Percentiles rank a stretch among this genome's conserved stretches.
phyloP scores from a whole-genome alignment of 2,888 invertebrate species.

The Dichetophora obliterata region DNA sequence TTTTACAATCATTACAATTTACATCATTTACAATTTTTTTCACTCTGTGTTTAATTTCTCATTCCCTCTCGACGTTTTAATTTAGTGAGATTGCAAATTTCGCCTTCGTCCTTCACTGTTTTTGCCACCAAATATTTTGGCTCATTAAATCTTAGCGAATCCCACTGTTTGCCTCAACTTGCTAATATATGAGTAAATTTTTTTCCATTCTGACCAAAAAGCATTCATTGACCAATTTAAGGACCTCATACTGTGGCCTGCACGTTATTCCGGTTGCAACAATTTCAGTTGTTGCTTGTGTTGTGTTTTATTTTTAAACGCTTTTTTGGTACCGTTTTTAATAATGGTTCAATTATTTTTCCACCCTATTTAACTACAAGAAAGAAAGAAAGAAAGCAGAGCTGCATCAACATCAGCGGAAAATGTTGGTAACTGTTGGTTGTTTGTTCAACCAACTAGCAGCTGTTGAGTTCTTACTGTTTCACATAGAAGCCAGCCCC shows the following conservation, averaged over 20 bases:
- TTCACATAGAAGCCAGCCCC: neutral
- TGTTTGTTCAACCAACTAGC: no score
- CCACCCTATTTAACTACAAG: conserved; percentile 82
- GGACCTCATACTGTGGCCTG: neutral
- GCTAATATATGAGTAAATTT: no score
- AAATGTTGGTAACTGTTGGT: no score
- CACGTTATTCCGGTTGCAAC: neutral
- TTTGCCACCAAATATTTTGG: neutral
- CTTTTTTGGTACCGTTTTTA: conserved; percentile 42
- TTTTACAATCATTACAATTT: no score
- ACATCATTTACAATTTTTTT: no score
- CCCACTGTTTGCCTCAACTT: no score
- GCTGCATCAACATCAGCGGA: neutral
- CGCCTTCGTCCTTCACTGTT: neutral
- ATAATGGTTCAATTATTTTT: conserved; percentile 79
- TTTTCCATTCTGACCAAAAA: neutral
- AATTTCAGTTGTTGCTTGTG: neutral
- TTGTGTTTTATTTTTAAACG: neutral
- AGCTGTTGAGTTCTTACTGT: neutral
- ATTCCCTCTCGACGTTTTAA: no score
- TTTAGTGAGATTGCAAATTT: neutral
- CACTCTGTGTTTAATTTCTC: no score
- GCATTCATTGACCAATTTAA: conserved; percentile 19
- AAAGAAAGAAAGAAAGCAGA: conserved; percentile 11
- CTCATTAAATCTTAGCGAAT: no score